Conservation (phyloP, 2,888 invertebrate genomes). For the Molanna angustata region DNA sequence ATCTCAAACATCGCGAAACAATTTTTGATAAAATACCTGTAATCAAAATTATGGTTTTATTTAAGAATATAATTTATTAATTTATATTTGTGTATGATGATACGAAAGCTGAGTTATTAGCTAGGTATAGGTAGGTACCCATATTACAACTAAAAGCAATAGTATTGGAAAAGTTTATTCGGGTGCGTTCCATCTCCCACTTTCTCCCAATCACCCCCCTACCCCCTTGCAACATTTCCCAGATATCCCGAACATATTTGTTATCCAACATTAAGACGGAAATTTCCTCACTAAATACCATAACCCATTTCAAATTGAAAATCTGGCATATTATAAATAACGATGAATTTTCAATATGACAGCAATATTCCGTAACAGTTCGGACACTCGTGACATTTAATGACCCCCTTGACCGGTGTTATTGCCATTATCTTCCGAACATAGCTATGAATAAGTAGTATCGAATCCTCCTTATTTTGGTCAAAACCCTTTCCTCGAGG, state of each 20-base stretch:
- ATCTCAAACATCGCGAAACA: too few species aligned
- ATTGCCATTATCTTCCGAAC: conserved; percentile 21
- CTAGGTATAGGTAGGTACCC: too few species aligned
- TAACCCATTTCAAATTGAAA: conserved; percentile 14
- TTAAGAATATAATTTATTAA: too few species aligned
- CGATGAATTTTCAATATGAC: conserved; percentile 20
- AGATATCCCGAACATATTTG: conserved; percentile 5
- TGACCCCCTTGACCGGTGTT: conserved; percentile 18
- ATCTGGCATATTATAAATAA: conserved; percentile 20
- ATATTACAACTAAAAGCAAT: too few species aligned
- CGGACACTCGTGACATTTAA: conserved; percentile 20
- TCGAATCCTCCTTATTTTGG: conserved; percentile 14
- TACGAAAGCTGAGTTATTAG: too few species aligned
- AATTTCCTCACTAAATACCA: conserved; percentile 9
- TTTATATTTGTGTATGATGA: too few species aligned
- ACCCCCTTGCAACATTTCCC: too few species aligned
- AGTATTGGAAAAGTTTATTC: too few species aligned
- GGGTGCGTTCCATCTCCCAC: too few species aligned
- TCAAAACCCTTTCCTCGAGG: conserved; percentile 28
- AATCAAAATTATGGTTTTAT: too few species aligned
- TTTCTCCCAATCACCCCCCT: too few species aligned
- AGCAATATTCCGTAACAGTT: conserved; percentile 11
- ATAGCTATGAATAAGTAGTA: conserved; percentile 31
- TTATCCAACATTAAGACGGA: not conserved
- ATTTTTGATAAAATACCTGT: too few species aligned